Evolutionary conservation across 2,888 invertebrate genomes (phyloP), one percentile per base, ranked within the genome.

Genomic region (Seladonia tumulorum): DNA sequence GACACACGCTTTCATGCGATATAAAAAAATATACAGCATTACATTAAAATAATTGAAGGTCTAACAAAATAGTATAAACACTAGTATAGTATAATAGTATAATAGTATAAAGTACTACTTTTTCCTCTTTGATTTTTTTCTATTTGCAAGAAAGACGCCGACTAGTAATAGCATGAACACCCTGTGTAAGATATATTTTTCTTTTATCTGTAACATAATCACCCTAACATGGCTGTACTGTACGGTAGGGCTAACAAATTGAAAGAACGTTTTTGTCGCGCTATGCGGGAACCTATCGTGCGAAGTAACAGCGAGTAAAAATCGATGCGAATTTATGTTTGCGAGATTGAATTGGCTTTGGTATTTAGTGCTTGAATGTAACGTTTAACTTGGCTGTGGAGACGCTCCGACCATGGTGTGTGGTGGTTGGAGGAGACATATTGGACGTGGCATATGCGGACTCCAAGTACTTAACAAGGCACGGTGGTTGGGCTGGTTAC

Each of bases 401-500:
- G 86, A 88, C 84, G 82, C 82, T 88, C 87, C 76, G 84, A 82
- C 86, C 81, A 84, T 89, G 90, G 89, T 88, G 87, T 88, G 86
- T 88, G 86, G 81, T 84, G 82, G 68, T 90, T 83, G 88, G 81
- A 89, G 87, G 87, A 78, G 83, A 81, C 85, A 81, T 88, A 86
- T 83, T 83, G 89, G 89, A 93, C 93, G 93, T 78, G 42, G 81
- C 81, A 86, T 81, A 85, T 85, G 92, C 92, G 94, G 94, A 94
- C 88, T 92, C 91, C 93, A 93, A 93, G 93, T 94, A 93, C 93
- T 91, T 94, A 95, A 94, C 94, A 93, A 92, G 92, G 91, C 91
- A 90, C 91, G 90, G 92, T 94, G 94, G 92, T 94, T 95, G 94
- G 95, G 95, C 93, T 95, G 94, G 94, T 95, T 95, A 91, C 95